These are phyloP conservation scores for Micrasema longulum DNA, from an alignment of 1,140 invertebrate genomes.

Conservation along the genomic window DNA sequence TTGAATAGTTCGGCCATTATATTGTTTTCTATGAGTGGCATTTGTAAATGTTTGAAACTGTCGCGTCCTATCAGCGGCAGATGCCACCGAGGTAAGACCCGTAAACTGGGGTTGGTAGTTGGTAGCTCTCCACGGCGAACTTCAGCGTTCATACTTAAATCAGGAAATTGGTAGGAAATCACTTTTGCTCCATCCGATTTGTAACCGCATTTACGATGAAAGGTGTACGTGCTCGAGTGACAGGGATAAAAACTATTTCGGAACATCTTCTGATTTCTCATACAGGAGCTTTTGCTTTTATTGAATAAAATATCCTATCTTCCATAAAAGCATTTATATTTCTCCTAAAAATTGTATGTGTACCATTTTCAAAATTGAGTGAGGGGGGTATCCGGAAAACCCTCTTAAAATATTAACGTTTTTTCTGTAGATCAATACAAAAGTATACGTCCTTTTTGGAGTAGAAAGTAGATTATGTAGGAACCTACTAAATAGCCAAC, in stretches of 20 bases:
- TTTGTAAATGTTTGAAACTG: constrained; percentile 23
- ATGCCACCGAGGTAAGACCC: neutral
- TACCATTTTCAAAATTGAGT: too few species aligned
- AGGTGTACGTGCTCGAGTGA: constrained; percentile 27
- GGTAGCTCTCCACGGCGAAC: neutral
- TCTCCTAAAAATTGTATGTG: too few species aligned
- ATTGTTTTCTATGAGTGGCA: constrained; percentile 34
- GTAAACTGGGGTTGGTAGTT: neutral
- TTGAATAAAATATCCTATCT: neutral
- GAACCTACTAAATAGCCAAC: too few species aligned
- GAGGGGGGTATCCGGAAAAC: too few species aligned
- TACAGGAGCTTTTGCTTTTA: constrained; percentile 7
- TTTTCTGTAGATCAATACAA: too few species aligned
- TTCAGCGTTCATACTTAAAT: constrained; percentile 28
- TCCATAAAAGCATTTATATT: too few species aligned
- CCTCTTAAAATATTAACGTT: too few species aligned
- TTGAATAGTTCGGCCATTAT: constrained; percentile 9
- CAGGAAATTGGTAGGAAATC: constrained; percentile 37
- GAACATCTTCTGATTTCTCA: constrained; percentile 12
- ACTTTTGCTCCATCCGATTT: constrained; percentile 14
- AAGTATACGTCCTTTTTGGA: too few species aligned
- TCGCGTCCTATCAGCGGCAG: constrained; percentile 4
- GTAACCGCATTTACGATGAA: constrained; percentile 15
- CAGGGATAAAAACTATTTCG: constrained; percentile 16
- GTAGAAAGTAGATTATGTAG: too few species aligned